Evolutionary conservation across 2,113 vertebrate genomes (phyloP).

Genomic region (Neolamprologus devosi): DNA sequence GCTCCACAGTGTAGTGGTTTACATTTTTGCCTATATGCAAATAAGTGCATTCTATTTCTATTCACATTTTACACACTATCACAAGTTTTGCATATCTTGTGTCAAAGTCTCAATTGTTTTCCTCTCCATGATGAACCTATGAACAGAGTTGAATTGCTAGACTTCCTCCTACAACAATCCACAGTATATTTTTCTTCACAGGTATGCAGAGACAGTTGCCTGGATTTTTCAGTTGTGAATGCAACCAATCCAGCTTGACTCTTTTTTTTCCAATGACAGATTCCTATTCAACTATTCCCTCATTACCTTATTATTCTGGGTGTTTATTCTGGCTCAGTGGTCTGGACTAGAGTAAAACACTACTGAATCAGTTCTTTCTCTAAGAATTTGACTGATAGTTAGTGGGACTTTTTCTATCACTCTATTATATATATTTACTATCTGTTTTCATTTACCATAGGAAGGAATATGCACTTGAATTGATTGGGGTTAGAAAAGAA

Average conservation of each 20-base stretch:
- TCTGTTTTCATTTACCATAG: not conserved
- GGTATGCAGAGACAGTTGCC: not conserved
- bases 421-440: not conserved
- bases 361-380: not conserved
- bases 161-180: not conserved
- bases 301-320: not conserved
- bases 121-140: not conserved
- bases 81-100: not conserved
- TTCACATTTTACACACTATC: not conserved
- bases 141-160: not conserved
- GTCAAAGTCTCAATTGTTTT: not conserved
- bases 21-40: not conserved
- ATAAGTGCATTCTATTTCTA: not conserved
- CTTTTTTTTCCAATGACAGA: not conserved
- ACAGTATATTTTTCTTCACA: not conserved
- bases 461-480: not conserved
- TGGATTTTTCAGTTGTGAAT: not conserved
- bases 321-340: not conserved
- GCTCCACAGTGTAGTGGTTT: not conserved
- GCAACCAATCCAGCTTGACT: not conserved
- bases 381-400: not conserved
- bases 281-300: not conserved
- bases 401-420: not conserved
- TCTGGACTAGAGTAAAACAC: not conserved
- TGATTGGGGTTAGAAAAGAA: not conserved